Evolutionary conservation across 2,113 vertebrate species (phyloP).

Genomic region (Coptodon rendalli): DNA sequence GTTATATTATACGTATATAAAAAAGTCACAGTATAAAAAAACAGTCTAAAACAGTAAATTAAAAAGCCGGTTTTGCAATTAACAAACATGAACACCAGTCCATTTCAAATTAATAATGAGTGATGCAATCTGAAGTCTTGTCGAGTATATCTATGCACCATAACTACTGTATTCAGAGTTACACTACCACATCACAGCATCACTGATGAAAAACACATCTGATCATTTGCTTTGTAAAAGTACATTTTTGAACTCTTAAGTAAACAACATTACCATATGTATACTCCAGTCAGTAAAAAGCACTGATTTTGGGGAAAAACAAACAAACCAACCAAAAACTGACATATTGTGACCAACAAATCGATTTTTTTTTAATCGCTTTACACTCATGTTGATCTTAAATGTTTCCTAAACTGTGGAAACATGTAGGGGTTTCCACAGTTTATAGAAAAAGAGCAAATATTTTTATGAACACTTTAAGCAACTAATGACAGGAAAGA

Average conservation of each 20-base stretch:
- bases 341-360: background rate
- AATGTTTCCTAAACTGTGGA: too few species aligned
- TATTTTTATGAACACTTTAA: background rate
- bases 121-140: background rate
- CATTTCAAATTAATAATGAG: background rate
- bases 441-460: background rate
- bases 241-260: background rate
- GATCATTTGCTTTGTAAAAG: background rate
- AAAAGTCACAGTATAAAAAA: background rate
- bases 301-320: background rate
- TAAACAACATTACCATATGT: background rate
- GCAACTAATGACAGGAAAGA: background rate
- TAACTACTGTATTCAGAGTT: background rate
- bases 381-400: background rate
- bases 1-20: background rate
- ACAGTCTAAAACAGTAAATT: background rate
- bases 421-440: background rate
- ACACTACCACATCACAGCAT: background rate
- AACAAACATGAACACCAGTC: background rate
- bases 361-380: fast-evolving
- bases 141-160: background rate
- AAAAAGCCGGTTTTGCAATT: background rate
- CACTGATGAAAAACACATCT: background rate
- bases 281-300: background rate
- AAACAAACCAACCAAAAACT: background rate